A percentile compares a stretch with the other conserved stretches of the same genome.
These are phyloP conservation scores for Cerceris ruficornis DNA, from an alignment of 2,888 invertebrate species.

Conservation along the genomic window DNA sequence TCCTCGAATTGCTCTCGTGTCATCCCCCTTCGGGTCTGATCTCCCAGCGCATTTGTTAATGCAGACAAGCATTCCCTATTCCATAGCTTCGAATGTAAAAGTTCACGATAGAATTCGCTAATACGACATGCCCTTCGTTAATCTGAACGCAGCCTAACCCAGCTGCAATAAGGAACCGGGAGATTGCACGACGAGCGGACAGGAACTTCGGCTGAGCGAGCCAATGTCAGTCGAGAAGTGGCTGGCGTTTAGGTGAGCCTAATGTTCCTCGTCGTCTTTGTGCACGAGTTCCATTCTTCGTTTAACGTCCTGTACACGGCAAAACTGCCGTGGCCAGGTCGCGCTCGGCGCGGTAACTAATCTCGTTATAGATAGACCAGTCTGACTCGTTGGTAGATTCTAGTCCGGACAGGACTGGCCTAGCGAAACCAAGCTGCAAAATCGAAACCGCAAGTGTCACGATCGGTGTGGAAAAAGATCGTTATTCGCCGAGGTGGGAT, in stretches of 20 bases:
- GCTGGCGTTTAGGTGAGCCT: slow-evolving; percentile 58
- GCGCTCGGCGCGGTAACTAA: slow-evolving; percentile 66
- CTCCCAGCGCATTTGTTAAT: too few species aligned
- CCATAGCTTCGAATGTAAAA: too few species aligned
- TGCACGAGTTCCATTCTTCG: slow-evolving; percentile 56
- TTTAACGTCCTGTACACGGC: slow-evolving; percentile 61
- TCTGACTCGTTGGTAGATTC: slow-evolving; percentile 67
- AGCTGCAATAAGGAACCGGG: slow-evolving; percentile 40
- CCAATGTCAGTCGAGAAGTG: slow-evolving; percentile 53
- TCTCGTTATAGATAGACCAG: slow-evolving; percentile 76
- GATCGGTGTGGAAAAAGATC: slow-evolving; percentile 29
- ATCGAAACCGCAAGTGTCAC: slow-evolving; percentile 52
- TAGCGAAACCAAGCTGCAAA: slow-evolving; percentile 56
- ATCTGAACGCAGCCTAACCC: slow-evolving; percentile 39
- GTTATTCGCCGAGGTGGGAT: slow-evolving; percentile 44
- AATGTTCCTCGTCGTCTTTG: slow-evolving; percentile 56
- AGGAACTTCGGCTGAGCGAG: slow-evolving; percentile 51
- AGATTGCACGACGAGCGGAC: slow-evolving; percentile 36
- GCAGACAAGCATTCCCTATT: too few species aligned
- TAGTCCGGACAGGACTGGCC: slow-evolving; percentile 62
- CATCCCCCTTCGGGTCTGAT: too few species aligned
- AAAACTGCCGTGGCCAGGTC: slow-evolving; percentile 52
- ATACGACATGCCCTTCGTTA: not conserved
- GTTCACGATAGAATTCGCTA: not conserved
- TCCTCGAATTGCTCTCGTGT: too few species aligned